Percentiles rank a stretch among this genome's conserved stretches.
These are phyloP conservation scores for Hofmannophila pseudospretella DNA, from an alignment of 2,888 invertebrate species.

Conservation along the genomic window DNA sequence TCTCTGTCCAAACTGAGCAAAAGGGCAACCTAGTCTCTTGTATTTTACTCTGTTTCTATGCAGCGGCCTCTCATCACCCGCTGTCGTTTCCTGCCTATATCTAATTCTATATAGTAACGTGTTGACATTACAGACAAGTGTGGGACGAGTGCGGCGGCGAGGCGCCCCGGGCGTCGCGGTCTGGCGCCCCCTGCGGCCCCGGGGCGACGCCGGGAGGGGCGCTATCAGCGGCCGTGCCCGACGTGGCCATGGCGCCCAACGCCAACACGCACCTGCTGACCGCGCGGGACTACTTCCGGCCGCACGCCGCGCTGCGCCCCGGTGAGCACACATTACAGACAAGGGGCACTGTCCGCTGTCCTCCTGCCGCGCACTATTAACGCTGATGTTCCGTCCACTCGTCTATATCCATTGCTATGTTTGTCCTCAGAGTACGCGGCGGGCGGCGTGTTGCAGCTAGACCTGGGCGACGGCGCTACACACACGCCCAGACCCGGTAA, in stretches of 20 bases:
- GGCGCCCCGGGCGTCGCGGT: background rate
- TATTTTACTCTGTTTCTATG: too few relatives aligned
- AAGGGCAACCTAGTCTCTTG: too few relatives aligned
- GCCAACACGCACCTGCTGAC: slow-evolving; percentile 81
- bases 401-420: background rate
- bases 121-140: background rate
- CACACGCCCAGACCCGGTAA: slow-evolving; percentile 78
- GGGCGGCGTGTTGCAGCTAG: slow-evolving; percentile 81
- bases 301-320: slow-evolving; percentile 18
- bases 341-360: too few relatives aligned
- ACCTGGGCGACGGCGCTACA: slow-evolving; percentile 90
- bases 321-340: too few relatives aligned
- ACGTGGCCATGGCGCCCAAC: slow-evolving; percentile 91
- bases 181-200: background rate
- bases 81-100: too few relatives aligned
- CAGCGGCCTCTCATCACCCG: too few relatives aligned
- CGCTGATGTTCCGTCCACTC: too few relatives aligned
- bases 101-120: too few relatives aligned
- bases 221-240: slow-evolving; percentile 92
- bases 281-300: slow-evolving; percentile 81
- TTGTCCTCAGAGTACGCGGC: slow-evolving; percentile 45
- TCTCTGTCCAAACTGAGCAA: too few relatives aligned
- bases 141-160: slow-evolving; percentile 4
- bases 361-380: too few relatives aligned
- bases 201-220: slow-evolving; percentile 44